Base-by-base conservation (phyloP, 1,140 invertebrate genomes). In the Microplitis mediator region DNA sequence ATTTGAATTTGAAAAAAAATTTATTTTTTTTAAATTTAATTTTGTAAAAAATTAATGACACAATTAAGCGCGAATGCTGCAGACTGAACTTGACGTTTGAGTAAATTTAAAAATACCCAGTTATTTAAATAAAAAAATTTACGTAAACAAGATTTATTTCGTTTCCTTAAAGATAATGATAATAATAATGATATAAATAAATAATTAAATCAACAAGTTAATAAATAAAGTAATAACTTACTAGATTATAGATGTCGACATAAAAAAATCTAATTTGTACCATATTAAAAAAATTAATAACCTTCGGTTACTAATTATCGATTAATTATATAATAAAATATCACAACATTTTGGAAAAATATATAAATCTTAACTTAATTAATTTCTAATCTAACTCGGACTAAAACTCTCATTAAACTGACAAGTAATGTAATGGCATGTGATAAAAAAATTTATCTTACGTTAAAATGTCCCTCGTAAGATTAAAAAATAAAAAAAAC, bases 221-320 rank as follows among this genome's bases (percentile, higher is more conserved):
- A 23, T 23, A 23, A 23, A 23, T 23, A 23, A 23, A 23, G 23
- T 23, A 23, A 23, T 23, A 75, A 82, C 82, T 82, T 77, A 84
- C 82, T 56, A 75, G 74, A 75, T 80, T 79, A 58, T 76, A 78
- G 71, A 81, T 80, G 74, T 84, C 78, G 23, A 81, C 78, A 71
- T 77, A 80, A 73, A 81, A 80, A 50, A 84, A 77, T 77, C 79
- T 82, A 31, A 84, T 81, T 76, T 84, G 81, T 63, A 84, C 82
- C 81, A 84, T 84, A 74, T 79, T 77, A 67, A 16, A 4, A 36
- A 39, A 50, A n/a, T 34, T 9, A 61, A 61, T 23, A 23, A 23
- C 23, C 23, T 1, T 1, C 0, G 8, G 11, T 16, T 16, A 6
- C 3, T 56, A 14, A 56, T 16, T 61, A 31, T 9, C 8, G 5